phyloP scores from a whole-genome alignment of 2,113 vertebrate genomes.

The Callionymus lyra region DNA sequence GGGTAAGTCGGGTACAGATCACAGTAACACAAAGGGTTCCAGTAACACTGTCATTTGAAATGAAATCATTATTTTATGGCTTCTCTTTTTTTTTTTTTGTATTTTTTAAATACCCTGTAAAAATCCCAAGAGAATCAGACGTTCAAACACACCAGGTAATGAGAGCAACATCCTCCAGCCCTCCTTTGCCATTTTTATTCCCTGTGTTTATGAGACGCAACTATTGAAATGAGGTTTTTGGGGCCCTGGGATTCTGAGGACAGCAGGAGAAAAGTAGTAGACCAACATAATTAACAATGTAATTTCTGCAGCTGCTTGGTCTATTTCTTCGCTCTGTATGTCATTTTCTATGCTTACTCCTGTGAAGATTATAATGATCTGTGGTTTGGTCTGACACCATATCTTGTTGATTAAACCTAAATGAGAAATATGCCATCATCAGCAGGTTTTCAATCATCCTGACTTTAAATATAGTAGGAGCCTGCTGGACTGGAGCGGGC shows the following conservation, averaged over 20 bases:
- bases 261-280: constrained; percentile 3
- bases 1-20: no score
- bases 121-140: no score
- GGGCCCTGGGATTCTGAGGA: constrained; percentile 30
- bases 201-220: constrained; percentile 33
- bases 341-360: constrained; percentile 62
- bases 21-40: no score
- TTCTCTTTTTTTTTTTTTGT: no score
- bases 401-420: constrained; percentile 61
- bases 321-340: constrained; percentile 53
- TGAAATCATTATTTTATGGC: no score
- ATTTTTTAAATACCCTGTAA: no score
- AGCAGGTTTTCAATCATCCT: constrained; percentile 47
- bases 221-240: constrained; percentile 62
- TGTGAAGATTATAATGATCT: constrained; percentile 56
- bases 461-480: constrained; percentile 55
- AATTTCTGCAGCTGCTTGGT: constrained; percentile 49
- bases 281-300: constrained; percentile 65
- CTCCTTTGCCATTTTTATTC: no score
- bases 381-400: constrained; percentile 56
- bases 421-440: constrained; percentile 63
- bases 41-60: no score
- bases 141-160: no score
- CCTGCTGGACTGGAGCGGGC: constrained; percentile 36
- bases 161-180: no score